Conservation (phyloP, 1,140 invertebrate species). For the Procambarus clarkii region DNA sequence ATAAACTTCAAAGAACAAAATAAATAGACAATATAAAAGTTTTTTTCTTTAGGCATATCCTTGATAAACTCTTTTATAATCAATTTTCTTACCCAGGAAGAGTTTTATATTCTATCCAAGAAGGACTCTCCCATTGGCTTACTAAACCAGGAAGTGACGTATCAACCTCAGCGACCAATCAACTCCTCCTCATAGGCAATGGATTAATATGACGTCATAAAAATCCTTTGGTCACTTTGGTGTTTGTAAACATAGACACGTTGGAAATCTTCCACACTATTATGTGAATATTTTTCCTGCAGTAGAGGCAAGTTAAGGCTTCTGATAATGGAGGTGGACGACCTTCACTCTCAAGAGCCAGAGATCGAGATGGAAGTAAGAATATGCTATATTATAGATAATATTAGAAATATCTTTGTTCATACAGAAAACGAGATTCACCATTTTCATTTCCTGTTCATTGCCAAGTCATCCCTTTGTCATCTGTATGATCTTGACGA, state of each 20-base stretch:
- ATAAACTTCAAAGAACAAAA: neutral
- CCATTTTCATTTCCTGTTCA: constrained; percentile 48
- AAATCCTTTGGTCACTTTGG: constrained; percentile 53
- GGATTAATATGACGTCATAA: constrained; percentile 50
- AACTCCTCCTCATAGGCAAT: neutral
- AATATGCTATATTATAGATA: neutral
- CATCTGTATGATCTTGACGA: neutral
- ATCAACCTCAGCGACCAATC: constrained; percentile 25
- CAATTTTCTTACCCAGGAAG: neutral
- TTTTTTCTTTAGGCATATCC: neutral
- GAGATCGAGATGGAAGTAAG: constrained; percentile 36
- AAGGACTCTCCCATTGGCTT: constrained; percentile 19
- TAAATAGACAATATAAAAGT: neutral
- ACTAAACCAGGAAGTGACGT: constrained; percentile 26
- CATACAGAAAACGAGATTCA: constrained; percentile 34
- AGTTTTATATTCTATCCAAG: neutral
- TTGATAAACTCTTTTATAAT: neutral
- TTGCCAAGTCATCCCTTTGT: constrained; percentile 10
- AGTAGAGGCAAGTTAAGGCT: neutral
- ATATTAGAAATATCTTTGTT: constrained; percentile 37
- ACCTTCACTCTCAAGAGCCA: constrained; percentile 42
- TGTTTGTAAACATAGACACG: constrained; percentile 68
- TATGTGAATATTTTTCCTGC: constrained; percentile 35
- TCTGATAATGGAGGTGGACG: constrained; percentile 53
- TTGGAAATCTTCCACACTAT: constrained; percentile 58